These are phyloP conservation scores for Mya arenaria DNA, from an alignment of 1,140 invertebrate genomes.

Conservation along the genomic window DNA sequence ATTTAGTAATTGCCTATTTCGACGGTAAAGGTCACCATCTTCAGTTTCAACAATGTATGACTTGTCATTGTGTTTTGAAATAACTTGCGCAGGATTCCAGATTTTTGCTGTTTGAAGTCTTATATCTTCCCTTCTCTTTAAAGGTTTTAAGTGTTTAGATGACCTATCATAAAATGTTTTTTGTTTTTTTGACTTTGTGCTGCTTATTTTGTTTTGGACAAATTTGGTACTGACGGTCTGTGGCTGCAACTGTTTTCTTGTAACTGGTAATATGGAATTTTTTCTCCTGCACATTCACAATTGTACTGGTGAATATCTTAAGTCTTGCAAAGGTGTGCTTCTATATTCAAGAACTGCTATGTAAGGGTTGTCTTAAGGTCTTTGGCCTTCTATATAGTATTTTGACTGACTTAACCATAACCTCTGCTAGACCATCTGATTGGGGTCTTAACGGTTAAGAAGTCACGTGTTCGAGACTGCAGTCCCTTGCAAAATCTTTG, in stretches of 20 bases:
- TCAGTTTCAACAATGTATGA: background rate
- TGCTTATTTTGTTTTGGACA: background rate
- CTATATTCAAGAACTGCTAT: background rate
- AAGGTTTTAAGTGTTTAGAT: background rate
- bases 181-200: background rate
- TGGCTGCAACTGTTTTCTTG: background rate
- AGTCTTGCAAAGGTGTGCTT: background rate
- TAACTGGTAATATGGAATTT: background rate
- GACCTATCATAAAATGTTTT: background rate
- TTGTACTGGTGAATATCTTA: background rate
- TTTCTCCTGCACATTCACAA: background rate
- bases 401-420: background rate
- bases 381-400: background rate
- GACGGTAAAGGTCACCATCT: background rate
- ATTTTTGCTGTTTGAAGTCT: background rate
- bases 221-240: background rate
- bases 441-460: background rate
- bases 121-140: background rate
- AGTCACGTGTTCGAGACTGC: background rate
- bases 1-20: background rate
- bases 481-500: background rate
- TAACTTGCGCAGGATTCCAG: background rate
- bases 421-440: background rate
- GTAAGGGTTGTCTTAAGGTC: background rate
- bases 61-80: constrained; percentile 1